These are phyloP conservation scores for Bradypodion ventrale DNA, from an alignment of 2,797 vertebrate species.

Conservation along the genomic window DNA sequence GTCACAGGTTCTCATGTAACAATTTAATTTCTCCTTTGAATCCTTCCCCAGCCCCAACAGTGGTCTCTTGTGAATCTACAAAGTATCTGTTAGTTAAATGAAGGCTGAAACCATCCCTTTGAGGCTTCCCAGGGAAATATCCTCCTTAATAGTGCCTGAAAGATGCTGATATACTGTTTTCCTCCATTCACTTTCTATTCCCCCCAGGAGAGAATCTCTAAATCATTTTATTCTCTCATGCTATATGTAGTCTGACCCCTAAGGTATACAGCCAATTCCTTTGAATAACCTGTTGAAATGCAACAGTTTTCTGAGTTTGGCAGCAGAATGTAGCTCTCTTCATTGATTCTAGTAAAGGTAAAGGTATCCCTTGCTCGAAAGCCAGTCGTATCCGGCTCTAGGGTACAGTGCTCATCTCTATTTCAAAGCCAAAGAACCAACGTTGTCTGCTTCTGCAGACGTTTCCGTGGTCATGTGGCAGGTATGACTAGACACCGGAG, in stretches of 20 bases:
- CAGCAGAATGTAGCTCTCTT: background rate
- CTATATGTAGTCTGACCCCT: background rate
- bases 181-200: background rate
- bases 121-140: background rate
- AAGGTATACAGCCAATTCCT: background rate
- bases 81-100: conserved; percentile 21
- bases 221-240: background rate
- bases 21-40: conserved; percentile 9
- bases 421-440: no score
- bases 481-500: no score
- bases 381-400: no score
- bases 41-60: background rate
- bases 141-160: conserved; percentile 6
- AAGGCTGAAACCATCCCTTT: conserved; percentile 22
- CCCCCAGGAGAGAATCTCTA: conserved; percentile 1
- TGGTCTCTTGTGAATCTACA: background rate
- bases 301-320: background rate
- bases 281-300: background rate
- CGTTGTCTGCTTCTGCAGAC: no score
- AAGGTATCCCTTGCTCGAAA: no score
- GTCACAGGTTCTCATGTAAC: background rate
- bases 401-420: no score
- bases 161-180: conserved; percentile 29
- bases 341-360: background rate
- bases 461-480: no score